phyloP scores from a whole-genome alignment of 2,113 vertebrate genomes.

The Lasiurus cinereus region DNA sequence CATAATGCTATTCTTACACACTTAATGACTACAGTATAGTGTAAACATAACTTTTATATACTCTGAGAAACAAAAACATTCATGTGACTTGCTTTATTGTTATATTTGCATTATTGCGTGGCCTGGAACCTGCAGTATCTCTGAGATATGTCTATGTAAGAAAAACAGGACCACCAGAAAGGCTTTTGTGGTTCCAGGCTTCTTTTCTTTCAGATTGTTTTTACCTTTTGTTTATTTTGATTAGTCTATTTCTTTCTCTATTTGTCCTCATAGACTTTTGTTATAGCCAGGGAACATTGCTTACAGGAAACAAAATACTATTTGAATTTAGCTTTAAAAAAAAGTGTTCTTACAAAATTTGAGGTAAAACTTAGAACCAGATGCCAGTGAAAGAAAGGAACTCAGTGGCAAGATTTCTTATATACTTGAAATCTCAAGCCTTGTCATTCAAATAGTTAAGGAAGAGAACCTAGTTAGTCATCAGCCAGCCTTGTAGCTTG shows the following conservation, averaged over 20 bases:
- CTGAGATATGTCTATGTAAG: background rate
- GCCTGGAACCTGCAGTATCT: background rate
- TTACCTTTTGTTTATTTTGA: constrained; percentile 9
- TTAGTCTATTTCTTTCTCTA: background rate
- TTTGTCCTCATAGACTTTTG: constrained; percentile 1
- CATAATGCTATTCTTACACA: background rate
- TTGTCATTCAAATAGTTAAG: background rate
- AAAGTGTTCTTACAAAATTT: background rate
- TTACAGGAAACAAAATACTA: constrained; percentile 29
- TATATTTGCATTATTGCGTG: background rate
- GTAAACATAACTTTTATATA: background rate
- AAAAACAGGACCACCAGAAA: background rate
- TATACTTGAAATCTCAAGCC: background rate
- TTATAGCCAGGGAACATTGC: background rate
- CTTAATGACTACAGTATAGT: background rate
- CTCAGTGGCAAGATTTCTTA: background rate
- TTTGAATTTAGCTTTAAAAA: constrained; percentile 9
- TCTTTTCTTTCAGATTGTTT: background rate
- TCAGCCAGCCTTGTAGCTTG: background rate
- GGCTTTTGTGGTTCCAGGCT: background rate
- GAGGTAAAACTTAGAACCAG: constrained; percentile 35
- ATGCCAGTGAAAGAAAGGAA: background rate
- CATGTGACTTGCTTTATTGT: background rate
- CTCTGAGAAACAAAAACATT: background rate
- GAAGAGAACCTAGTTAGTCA: background rate